These are phyloP conservation scores for Tetropium fuscum DNA, from an alignment of 2,888 invertebrate species.

Conservation along the genomic window DNA sequence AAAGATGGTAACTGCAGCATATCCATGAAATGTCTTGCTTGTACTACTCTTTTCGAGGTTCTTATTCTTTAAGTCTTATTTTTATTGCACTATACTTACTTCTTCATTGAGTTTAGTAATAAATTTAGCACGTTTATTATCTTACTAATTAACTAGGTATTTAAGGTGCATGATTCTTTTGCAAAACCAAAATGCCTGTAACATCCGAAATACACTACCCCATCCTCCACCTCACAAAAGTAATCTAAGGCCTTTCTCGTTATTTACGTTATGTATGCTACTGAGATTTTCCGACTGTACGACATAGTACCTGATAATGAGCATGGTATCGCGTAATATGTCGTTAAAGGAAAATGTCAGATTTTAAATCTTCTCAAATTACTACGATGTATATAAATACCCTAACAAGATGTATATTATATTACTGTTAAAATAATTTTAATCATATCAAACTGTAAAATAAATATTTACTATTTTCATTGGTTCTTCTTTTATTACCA, in stretches of 20 bases:
- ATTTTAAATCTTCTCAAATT: neutral
- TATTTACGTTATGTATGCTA: conserved; percentile 60
- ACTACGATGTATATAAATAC: conserved; percentile 12
- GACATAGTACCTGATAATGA: conserved; percentile 20
- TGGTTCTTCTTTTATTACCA: neutral
- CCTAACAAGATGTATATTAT: conserved; percentile 4
- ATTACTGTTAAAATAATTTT: conserved; percentile 19
- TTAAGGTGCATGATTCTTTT: conserved; percentile 8
- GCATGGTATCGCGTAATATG: conserved; percentile 31
- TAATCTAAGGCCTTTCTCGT: conserved; percentile 53
- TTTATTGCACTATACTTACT: too few relatives aligned
- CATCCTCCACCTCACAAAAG: conserved; percentile 56
- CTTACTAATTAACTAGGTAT: neutral
- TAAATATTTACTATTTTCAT: conserved; percentile 29
- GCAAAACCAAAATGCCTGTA: conserved; percentile 3
- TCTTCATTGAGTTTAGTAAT: neutral
- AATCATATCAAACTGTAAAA: conserved; percentile 24
- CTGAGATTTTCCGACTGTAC: conserved; percentile 32
- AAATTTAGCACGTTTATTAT: neutral
- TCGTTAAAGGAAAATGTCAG: conserved; percentile 26
- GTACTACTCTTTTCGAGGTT: too few relatives aligned
- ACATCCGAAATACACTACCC: conserved; percentile 40
- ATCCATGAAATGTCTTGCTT: too few relatives aligned
- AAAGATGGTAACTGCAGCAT: too few relatives aligned
- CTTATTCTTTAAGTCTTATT: too few relatives aligned